phyloP scores from a whole-genome alignment of 2,888 invertebrate species.

The Andrena bicolor region DNA sequence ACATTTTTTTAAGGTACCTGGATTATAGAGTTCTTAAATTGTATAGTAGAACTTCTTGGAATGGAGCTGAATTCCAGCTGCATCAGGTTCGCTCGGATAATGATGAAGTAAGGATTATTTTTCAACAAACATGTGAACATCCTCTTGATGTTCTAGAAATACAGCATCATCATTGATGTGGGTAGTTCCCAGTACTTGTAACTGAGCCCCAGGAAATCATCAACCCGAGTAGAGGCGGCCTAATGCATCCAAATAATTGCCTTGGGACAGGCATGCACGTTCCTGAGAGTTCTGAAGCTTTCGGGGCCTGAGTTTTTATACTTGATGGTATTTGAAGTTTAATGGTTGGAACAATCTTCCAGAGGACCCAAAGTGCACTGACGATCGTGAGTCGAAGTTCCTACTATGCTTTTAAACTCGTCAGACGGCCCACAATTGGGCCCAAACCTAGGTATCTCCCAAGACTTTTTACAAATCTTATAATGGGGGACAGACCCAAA shows the following conservation, averaged over 20 bases:
- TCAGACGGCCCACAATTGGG: too few species aligned
- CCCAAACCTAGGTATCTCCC: too few species aligned
- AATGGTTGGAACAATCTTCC: too few species aligned
- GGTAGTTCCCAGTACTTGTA: conserved; percentile 34
- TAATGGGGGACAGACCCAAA: too few species aligned
- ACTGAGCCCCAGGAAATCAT: conserved; percentile 29
- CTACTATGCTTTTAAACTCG: too few species aligned
- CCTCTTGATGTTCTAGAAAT: conserved; percentile 31
- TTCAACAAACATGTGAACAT: conserved; percentile 9
- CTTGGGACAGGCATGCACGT: background rate
- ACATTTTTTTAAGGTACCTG: too few species aligned
- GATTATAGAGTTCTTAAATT: too few species aligned
- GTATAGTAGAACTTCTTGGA: background rate
- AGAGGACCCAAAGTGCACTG: too few species aligned
- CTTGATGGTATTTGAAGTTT: too few species aligned
- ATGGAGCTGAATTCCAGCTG: background rate
- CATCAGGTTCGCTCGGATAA: conserved; percentile 21
- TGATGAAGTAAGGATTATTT: conserved; percentile 32
- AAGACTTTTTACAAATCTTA: too few species aligned
- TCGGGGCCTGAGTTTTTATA: background rate
- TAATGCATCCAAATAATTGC: conserved; percentile 10
- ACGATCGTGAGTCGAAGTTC: too few species aligned
- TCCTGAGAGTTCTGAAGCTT: background rate
- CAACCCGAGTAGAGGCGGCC: background rate
- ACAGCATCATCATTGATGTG: conserved; percentile 37